Conservation (phyloP, 2,888 invertebrate species). For the Scaptomyza parva region DNA sequence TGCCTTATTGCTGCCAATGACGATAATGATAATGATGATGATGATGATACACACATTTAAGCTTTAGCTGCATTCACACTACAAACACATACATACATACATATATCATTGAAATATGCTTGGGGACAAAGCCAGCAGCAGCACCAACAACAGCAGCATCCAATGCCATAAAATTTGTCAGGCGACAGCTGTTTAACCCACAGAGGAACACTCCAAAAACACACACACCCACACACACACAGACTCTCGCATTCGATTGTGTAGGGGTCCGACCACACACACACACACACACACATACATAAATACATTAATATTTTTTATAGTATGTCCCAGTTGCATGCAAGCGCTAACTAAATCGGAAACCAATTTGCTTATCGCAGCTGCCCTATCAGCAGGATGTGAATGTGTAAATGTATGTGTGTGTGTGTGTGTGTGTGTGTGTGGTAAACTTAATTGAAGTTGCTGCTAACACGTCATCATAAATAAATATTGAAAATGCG, state of each 20-base stretch:
- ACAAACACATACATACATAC: conserved; percentile 44
- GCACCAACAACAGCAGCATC: conserved; percentile 16
- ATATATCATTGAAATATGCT: conserved; percentile 24
- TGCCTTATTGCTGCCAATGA: conserved; percentile 1
- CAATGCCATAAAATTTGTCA: conserved; percentile 46
- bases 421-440: too few species aligned
- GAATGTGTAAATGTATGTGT: neutral
- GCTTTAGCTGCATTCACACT: neutral
- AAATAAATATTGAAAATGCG: conserved; percentile 43
- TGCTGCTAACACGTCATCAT: conserved; percentile 38
- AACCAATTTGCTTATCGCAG: conserved; percentile 71
- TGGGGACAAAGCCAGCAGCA: conserved; percentile 3
- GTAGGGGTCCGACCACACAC: conserved; percentile 4
- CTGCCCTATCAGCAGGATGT: conserved; percentile 19
- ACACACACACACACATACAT: neutral
- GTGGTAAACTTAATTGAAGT: conserved; percentile 49
- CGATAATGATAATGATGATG: neutral
- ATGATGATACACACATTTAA: conserved; percentile 10
- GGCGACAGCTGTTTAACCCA: conserved; percentile 50
- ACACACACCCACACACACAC: conserved; percentile 7
- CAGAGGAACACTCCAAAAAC: neutral
- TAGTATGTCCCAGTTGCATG: conserved; percentile 16
- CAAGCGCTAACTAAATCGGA: conserved; percentile 64
- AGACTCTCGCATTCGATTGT: conserved; percentile 4
- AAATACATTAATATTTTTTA: too few species aligned